Percentiles rank a stretch among this genome's conserved stretches.
Conservation (phyloP, 2,797 vertebrate species). For the Hyperoplus lanceolatus region DNA sequence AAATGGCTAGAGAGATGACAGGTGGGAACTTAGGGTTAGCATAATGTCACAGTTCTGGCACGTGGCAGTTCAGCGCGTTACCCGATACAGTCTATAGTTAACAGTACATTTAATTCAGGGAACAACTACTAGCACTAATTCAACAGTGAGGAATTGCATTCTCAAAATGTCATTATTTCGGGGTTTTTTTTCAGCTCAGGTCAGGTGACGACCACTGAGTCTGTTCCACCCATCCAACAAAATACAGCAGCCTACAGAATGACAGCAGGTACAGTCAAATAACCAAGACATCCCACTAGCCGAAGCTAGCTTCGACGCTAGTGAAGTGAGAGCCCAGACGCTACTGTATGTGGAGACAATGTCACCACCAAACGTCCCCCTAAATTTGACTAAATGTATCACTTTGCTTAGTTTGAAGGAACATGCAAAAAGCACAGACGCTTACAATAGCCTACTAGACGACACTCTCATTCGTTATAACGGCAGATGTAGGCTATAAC, state of each 20-base stretch:
- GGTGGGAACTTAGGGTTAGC: conserved; percentile 18
- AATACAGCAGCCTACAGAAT: background rate
- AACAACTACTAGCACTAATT: background rate
- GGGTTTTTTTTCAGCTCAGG: background rate
- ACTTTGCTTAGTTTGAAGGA: fast-evolving
- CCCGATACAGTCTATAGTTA: too few relatives aligned
- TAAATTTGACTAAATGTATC: background rate
- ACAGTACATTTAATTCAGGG: background rate
- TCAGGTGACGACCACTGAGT: background rate
- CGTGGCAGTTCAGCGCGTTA: conserved; percentile 3
- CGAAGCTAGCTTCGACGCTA: conserved; percentile 16
- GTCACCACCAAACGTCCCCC: background rate
- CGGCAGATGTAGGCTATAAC: background rate
- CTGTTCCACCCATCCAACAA: background rate
- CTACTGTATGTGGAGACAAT: background rate
- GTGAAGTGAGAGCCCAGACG: background rate
- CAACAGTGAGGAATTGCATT: background rate
- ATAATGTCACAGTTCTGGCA: background rate
- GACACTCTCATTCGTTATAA: background rate
- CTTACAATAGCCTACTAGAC: background rate
- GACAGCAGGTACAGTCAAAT: conserved; percentile 1
- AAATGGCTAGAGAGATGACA: conserved; percentile 40
- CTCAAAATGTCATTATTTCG: background rate
- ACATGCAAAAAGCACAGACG: fast-evolving
- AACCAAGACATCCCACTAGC: conserved; percentile 14